phyloP scores from a whole-genome alignment of 2,888 invertebrate genomes.

The Amblyjoppa fuscipennis region DNA sequence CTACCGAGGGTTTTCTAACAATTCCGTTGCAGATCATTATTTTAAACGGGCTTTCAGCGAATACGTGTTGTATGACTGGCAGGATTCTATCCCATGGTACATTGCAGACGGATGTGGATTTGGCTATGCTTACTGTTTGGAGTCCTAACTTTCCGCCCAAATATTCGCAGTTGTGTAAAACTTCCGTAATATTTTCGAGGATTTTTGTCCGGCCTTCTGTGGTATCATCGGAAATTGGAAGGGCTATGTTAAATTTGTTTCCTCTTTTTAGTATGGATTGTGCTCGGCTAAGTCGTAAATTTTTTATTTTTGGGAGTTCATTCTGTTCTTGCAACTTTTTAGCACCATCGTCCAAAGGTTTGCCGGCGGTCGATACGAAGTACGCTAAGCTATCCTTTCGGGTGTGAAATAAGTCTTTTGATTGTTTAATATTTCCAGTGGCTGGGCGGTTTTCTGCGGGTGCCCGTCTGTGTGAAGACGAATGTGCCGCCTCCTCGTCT shows the following conservation, averaged over 20 bases:
- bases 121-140: not conserved
- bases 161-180: not conserved
- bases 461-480: too few relatives aligned
- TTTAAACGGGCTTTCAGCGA: not conserved
- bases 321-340: not conserved
- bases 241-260: not conserved
- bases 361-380: too few relatives aligned
- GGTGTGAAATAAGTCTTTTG: too few relatives aligned
- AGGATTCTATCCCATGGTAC: not conserved
- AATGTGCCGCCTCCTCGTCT: too few relatives aligned
- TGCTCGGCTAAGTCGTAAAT: not conserved
- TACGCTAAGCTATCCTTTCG: too few relatives aligned
- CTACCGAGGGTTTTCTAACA: not conserved
- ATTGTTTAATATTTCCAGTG: too few relatives aligned
- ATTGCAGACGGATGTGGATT: too few relatives aligned
- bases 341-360: too few relatives aligned
- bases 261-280: not conserved
- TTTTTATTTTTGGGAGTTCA: not conserved
- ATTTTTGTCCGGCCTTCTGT: not conserved
- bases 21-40: not conserved
- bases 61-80: not conserved
- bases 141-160: not conserved
- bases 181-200: constrained; percentile 2
- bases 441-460: too few relatives aligned
- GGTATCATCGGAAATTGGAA: not conserved